A percentile compares a stretch with the other conserved stretches of the same genome.
Conservation (phyloP, 2,113 vertebrate genomes). For the Sinosuthora webbiana region DNA sequence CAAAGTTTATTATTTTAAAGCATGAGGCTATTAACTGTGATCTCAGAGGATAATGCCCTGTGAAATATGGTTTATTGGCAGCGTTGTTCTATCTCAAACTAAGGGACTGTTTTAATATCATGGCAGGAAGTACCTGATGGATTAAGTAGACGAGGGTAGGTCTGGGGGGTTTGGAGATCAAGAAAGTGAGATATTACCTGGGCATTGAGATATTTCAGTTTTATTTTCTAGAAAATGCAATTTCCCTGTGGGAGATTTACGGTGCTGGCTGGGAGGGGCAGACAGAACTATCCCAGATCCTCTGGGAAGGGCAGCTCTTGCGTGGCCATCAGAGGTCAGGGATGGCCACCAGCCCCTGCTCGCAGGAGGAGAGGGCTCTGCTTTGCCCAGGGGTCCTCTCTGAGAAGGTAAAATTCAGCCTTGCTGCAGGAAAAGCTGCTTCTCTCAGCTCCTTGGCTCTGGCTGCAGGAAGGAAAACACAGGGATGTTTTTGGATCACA, state of each 20-base stretch:
- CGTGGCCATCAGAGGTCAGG: background rate
- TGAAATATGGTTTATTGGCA: constrained; percentile 21
- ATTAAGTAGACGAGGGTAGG: background rate
- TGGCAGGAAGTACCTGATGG: constrained; percentile 19
- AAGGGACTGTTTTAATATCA: background rate
- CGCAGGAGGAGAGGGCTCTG: background rate
- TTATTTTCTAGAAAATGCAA: constrained; percentile 9
- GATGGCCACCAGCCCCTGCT: background rate
- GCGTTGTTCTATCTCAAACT: background rate
- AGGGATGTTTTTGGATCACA: background rate
- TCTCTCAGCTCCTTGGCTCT: background rate
- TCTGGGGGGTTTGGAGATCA: background rate
- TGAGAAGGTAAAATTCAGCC: background rate
- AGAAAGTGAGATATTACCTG: background rate
- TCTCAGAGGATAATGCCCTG: background rate
- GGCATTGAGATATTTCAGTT: background rate
- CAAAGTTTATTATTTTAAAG: constrained; percentile 32
- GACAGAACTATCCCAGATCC: background rate
- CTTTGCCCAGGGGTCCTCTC: background rate
- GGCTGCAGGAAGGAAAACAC: background rate
- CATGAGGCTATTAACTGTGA: background rate
- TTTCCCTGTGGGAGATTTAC: background rate
- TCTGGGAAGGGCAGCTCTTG: background rate
- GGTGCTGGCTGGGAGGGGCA: background rate
- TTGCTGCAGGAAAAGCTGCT: background rate